Percentiles rank a stretch among this genome's conserved stretches.
phyloP scores from a whole-genome alignment of 1,140 invertebrate genomes.

The Chymomyza costata region DNA sequence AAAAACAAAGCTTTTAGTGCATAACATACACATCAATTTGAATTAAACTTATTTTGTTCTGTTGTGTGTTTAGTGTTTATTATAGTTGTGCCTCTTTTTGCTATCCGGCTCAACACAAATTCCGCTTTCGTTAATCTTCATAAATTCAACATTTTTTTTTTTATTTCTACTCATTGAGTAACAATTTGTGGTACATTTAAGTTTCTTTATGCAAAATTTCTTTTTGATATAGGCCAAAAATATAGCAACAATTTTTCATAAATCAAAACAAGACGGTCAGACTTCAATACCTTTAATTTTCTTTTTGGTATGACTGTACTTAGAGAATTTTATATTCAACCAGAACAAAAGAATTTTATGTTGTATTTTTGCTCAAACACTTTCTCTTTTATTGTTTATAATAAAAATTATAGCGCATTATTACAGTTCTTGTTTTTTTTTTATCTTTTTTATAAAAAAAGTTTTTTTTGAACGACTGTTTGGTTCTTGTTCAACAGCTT shows the following conservation, averaged over 20 bases:
- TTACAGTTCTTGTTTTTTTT: conserved; percentile 40
- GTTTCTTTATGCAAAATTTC: conserved; percentile 36
- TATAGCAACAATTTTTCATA: conserved; percentile 28
- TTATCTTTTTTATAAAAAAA: conserved; percentile 72
- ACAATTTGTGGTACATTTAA: conserved; percentile 50
- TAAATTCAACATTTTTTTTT: conserved; percentile 43
- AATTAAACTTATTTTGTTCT: background rate
- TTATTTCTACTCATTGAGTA: background rate
- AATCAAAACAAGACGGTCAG: conserved; percentile 3
- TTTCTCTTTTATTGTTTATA: conserved; percentile 63
- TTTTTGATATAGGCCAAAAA: conserved; percentile 26
- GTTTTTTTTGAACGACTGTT: conserved; percentile 67
- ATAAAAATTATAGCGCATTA: conserved; percentile 64
- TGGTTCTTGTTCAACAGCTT: conserved; percentile 44
- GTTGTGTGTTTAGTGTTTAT: background rate
- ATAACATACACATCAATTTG: no score
- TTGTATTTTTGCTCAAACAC: conserved; percentile 50
- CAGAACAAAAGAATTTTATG: conserved; percentile 27
- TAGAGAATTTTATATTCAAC: background rate
- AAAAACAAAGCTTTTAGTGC: no score
- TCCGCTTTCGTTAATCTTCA: background rate
- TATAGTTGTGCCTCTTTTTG: background rate
- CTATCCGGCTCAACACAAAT: background rate
- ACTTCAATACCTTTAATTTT: background rate
- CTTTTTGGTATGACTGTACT: background rate